Evolutionary conservation across 2,888 invertebrate genomes (phyloP), one percentile per base, ranked within the genome.

Genomic region (Epistrophella euchroma): DNA sequence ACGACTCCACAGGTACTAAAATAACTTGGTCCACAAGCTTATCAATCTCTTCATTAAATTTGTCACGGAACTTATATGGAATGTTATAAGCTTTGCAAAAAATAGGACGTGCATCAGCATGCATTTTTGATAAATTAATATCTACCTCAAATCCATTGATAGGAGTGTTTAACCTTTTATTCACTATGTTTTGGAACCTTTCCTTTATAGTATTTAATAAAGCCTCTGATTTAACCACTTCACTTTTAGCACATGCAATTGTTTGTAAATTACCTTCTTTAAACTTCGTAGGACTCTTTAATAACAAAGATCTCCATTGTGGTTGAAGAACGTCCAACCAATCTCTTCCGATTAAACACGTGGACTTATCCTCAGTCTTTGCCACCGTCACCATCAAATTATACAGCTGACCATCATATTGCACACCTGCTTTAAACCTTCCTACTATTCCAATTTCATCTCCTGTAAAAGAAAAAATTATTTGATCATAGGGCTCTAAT

Each of bases 31-130:
- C 28, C 2, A 5, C 5, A 4, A 28, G 28, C 5, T 28, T 28
- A 28, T 72, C 40, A 2, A 78, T 37, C 56, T 80, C 78, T 13
- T 40, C 11, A 25, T 79, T 71, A 5, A 75, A 77, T 32, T 71
- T 78, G 47, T 72, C 75, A 15, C 77, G 35, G 15, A 84, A 43
- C 10, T 83, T 76, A 56, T 77, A 88, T 10, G 88, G 88, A 3
- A 88, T 78, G 45, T 78, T 86, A 25, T 79, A 72, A 3, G 88
- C 68, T 40, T 52, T 15, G 13, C 80, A 76, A 72, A 85, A 74
- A 60, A 76, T 70, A 2, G 76, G 72, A 22, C 28, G 55, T 9
- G 62, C 64, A 25, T 71, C 28, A 28, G 55, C 64, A 55, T 79
- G 62, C 55, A 55, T 55, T 55, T 32, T 32, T 58, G 19, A 37